Evolutionary conservation across 2,113 vertebrate species (phyloP).

Genomic region (Pimephales promelas): DNA sequence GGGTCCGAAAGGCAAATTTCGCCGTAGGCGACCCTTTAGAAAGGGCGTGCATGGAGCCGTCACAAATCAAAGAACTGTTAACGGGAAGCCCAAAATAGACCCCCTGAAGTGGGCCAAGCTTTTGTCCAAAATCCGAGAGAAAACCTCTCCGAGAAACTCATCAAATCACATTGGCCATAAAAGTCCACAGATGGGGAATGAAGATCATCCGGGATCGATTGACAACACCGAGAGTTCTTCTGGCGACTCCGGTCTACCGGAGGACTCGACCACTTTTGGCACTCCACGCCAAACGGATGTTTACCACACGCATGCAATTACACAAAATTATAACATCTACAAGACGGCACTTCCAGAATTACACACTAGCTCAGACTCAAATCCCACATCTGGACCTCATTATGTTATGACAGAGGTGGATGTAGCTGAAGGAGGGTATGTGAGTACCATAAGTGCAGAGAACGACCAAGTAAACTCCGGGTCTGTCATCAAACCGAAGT

Average conservation of each 20-base stretch:
- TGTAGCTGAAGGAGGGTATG: slow-evolving; percentile 9
- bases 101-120: slow-evolving; percentile 90
- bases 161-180: slow-evolving; percentile 43
- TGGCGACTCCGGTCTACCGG: slow-evolving; percentile 64
- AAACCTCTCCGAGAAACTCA: slow-evolving; percentile 66
- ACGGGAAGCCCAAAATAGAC: slow-evolving; percentile 83
- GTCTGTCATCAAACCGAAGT: slow-evolving; percentile 15
- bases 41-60: slow-evolving; percentile 67
- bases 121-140: slow-evolving; percentile 88
- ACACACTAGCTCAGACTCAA: slow-evolving; percentile 35
- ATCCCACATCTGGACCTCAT: slow-evolving; percentile 50
- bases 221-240: slow-evolving; percentile 75
- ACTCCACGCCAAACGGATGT: background rate
- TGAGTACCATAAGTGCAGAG: slow-evolving; percentile 40
- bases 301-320: slow-evolving; percentile 39
- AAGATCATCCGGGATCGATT: slow-evolving; percentile 24
- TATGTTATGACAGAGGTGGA: slow-evolving; percentile 49
- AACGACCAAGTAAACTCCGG: background rate
- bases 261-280: slow-evolving; percentile 60
- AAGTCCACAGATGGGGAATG: slow-evolving; percentile 45
- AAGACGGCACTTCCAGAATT: slow-evolving; percentile 39
- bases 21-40: slow-evolving; percentile 53
- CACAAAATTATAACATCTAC: slow-evolving; percentile 42
- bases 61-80: slow-evolving; percentile 79
- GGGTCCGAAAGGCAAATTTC: slow-evolving; percentile 58